Conservation (phyloP, 2,797 vertebrate genomes). For the Sebastes steindachneri region DNA sequence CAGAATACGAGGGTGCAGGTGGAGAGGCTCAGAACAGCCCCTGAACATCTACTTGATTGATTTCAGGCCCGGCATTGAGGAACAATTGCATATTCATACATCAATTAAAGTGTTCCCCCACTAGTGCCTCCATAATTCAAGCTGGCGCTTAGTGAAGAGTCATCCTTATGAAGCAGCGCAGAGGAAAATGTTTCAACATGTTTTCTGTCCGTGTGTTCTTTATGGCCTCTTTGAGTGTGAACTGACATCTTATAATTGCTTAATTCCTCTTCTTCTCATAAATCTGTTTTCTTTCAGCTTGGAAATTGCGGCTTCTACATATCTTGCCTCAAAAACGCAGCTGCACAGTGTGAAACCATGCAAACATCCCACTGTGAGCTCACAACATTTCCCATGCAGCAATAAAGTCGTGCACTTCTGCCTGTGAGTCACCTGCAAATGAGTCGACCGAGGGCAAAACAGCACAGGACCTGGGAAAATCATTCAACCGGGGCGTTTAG, state of each 20-base stretch:
- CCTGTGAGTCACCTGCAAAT: slow-evolving; percentile 35
- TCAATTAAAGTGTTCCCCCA: slow-evolving; percentile 71
- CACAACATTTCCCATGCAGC: slow-evolving; percentile 8
- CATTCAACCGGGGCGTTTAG: slow-evolving; percentile 42
- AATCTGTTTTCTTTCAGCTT: background rate
- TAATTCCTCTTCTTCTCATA: slow-evolving; percentile 17
- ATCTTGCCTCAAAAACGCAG: background rate
- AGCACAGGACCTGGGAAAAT: slow-evolving; percentile 67
- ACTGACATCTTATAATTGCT: slow-evolving; percentile 49
- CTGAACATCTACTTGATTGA: slow-evolving; percentile 73
- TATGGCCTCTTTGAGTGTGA: slow-evolving; percentile 36
- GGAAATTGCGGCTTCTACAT: background rate
- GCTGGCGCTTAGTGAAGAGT: slow-evolving; percentile 51
- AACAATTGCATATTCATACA: slow-evolving; percentile 78
- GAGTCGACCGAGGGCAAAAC: slow-evolving; percentile 35
- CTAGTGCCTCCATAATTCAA: slow-evolving; percentile 68
- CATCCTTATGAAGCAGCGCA: slow-evolving; percentile 51
- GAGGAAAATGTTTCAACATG: slow-evolving; percentile 77
- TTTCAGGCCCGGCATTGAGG: slow-evolving; percentile 68
- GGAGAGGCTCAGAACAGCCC: slow-evolving; percentile 52
- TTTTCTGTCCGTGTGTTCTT: slow-evolving; percentile 47
- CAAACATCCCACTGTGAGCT: background rate
- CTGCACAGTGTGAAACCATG: background rate
- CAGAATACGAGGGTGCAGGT: slow-evolving; percentile 55
- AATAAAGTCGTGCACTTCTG: background rate